Conservation (phyloP, 2,888 invertebrate genomes). For the Pantelozetes paolii region DNA sequence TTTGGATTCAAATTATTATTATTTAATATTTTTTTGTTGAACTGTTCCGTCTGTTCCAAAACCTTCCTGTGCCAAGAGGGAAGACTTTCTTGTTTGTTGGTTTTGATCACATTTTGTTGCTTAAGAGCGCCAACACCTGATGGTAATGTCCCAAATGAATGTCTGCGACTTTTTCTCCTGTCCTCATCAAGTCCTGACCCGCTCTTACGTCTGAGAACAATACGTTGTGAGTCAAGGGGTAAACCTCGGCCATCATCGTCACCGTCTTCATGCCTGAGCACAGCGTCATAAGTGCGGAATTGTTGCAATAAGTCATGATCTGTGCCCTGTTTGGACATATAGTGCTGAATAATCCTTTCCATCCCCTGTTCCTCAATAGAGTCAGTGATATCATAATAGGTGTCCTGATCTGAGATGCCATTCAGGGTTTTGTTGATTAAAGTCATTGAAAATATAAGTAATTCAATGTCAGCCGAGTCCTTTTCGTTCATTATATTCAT, state of each 20-base stretch:
- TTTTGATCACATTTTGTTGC: slow-evolving; percentile 45
- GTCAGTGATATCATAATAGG: slow-evolving; percentile 96
- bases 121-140: slow-evolving; percentile 38
- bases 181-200: slow-evolving; percentile 57
- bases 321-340: slow-evolving; percentile 85
- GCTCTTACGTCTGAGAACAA: slow-evolving; percentile 48
- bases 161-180: slow-evolving; percentile 71
- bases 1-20: slow-evolving; percentile 35
- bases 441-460: slow-evolving; percentile 91
- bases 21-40: slow-evolving; percentile 35
- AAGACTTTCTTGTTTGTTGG: slow-evolving; percentile 56
- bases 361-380: slow-evolving; percentile 89
- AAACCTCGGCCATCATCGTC: slow-evolving; percentile 55
- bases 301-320: slow-evolving; percentile 88
- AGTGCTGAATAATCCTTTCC: slow-evolving; percentile 76
- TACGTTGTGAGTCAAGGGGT: slow-evolving; percentile 44
- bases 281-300: slow-evolving; percentile 90
- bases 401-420: slow-evolving; percentile 88
- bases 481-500: slow-evolving; percentile 84
- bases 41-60: slow-evolving; percentile 33
- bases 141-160: slow-evolving; percentile 62
- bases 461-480: slow-evolving; percentile 92
- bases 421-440: slow-evolving; percentile 91
- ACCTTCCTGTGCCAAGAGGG: slow-evolving; percentile 53
- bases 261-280: slow-evolving; percentile 80